Conservation (phyloP, 1,140 invertebrate genomes). For the Metopolophium dirhodum region DNA sequence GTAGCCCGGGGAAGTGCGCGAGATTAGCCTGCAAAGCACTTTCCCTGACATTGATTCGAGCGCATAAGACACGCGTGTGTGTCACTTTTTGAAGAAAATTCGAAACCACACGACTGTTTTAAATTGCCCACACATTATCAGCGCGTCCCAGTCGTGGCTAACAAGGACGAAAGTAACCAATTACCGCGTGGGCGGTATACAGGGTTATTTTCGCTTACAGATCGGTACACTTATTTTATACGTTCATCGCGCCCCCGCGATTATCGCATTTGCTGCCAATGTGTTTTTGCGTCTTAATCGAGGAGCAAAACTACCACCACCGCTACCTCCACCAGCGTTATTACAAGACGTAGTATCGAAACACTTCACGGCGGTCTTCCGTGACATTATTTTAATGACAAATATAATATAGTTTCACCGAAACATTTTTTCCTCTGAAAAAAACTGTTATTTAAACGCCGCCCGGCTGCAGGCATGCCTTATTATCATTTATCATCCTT, state of each 20-base stretch:
- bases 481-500: not conserved
- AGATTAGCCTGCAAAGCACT: slow-evolving; percentile 20
- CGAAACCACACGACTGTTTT: not conserved
- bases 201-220: not conserved
- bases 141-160: not conserved
- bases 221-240: not conserved
- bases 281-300: not conserved
- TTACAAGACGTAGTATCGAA: not conserved
- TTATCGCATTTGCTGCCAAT: not conserved
- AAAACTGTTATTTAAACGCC: not conserved
- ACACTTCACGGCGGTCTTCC: not conserved
- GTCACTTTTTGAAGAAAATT: slow-evolving; percentile 23
- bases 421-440: not conserved
- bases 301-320: not conserved
- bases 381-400: not conserved
- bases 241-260: not conserved
- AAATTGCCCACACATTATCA: not conserved
- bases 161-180: slow-evolving; percentile 42
- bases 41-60: slow-evolving; percentile 44
- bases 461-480: not conserved
- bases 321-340: too few species aligned
- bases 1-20: not conserved
- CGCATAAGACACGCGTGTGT: not conserved
- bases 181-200: not conserved
- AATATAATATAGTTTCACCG: not conserved